Evolutionary conservation across 2,797 vertebrate species (phyloP).

Genomic region (Rhadinocentrus ornatus): DNA sequence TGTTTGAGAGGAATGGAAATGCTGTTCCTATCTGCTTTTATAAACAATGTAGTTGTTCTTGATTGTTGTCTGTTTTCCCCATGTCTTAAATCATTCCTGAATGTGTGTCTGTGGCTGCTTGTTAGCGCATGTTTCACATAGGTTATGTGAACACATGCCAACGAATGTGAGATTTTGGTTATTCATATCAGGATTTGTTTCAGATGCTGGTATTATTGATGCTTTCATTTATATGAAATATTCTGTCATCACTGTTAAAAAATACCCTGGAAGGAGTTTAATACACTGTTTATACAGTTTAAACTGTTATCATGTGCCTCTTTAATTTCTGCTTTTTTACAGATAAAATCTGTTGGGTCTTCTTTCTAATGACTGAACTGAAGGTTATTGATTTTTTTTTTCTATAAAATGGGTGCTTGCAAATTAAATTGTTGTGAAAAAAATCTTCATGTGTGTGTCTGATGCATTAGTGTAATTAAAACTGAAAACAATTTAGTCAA

Average conservation of each 20-base stretch:
- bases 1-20: slow-evolving; percentile 12
- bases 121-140: slow-evolving; percentile 11
- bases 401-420: slow-evolving; percentile 62
- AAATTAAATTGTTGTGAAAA: slow-evolving; percentile 77
- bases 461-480: slow-evolving; percentile 83
- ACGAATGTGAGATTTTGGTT: slow-evolving; percentile 30
- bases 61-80: slow-evolving; percentile 32
- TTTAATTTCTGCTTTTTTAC: slow-evolving; percentile 45
- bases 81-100: slow-evolving; percentile 53
- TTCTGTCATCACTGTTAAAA: slow-evolving; percentile 50
- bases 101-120: slow-evolving; percentile 3
- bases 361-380: slow-evolving; percentile 48
- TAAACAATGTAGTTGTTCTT: slow-evolving; percentile 38
- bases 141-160: slow-evolving; percentile 27
- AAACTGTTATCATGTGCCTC: slow-evolving; percentile 21
- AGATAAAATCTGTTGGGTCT: slow-evolving; percentile 46
- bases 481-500: slow-evolving; percentile 74
- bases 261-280: slow-evolving; percentile 39
- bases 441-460: slow-evolving; percentile 60
- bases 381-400: slow-evolving; percentile 54
- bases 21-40: slow-evolving; percentile 45
- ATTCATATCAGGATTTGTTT: slow-evolving; percentile 52
- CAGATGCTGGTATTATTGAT: slow-evolving; percentile 43
- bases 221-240: slow-evolving; percentile 45
- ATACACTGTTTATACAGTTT: slow-evolving; percentile 50